Evolutionary conservation across 2,888 invertebrate species (phyloP).

Genomic region (Ophioninae sp.): DNA sequence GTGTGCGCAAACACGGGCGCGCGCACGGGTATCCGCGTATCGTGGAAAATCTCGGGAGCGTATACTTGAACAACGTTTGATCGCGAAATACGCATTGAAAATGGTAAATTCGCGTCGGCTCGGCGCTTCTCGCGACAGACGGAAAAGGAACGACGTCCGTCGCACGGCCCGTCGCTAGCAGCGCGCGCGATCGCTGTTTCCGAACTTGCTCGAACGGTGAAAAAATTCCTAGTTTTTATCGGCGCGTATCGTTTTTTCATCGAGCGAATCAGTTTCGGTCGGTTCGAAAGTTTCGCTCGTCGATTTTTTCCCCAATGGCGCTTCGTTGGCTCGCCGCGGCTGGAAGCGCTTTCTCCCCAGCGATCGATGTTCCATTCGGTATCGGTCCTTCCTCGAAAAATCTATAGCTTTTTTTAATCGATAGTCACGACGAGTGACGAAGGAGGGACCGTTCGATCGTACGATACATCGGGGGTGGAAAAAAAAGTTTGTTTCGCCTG

Average conservation of each 20-base stretch:
- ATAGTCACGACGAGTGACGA: not conserved
- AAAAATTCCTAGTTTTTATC: not conserved
- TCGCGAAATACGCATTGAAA: conserved; percentile 13
- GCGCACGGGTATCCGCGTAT: not conserved
- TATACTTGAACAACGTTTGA: conserved; percentile 27
- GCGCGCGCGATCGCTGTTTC: not conserved
- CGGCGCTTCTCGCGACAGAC: not conserved
- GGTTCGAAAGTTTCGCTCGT: not conserved
- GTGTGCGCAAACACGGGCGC: not conserved
- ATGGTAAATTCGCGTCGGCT: not conserved
- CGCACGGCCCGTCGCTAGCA: not conserved
- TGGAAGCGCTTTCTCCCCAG: not conserved
- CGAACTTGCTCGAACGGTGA: not conserved
- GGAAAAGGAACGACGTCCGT: not conserved
- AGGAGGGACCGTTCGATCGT: not conserved
- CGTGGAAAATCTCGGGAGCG: conserved; percentile 26
- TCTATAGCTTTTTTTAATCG: not conserved
- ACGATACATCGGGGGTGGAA: not conserved
- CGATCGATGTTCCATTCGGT: not conserved
- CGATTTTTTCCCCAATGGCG: not conserved
- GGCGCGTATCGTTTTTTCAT: not conserved
- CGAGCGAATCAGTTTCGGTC: not conserved
- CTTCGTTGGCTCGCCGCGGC: not conserved
- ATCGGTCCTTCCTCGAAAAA: not conserved
- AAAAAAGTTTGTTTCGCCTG: not conserved